A percentile compares a stretch with the other conserved stretches of the same genome.
phyloP scores from a whole-genome alignment of 2,797 vertebrate species.

The Pachyuromys duprasi region DNA sequence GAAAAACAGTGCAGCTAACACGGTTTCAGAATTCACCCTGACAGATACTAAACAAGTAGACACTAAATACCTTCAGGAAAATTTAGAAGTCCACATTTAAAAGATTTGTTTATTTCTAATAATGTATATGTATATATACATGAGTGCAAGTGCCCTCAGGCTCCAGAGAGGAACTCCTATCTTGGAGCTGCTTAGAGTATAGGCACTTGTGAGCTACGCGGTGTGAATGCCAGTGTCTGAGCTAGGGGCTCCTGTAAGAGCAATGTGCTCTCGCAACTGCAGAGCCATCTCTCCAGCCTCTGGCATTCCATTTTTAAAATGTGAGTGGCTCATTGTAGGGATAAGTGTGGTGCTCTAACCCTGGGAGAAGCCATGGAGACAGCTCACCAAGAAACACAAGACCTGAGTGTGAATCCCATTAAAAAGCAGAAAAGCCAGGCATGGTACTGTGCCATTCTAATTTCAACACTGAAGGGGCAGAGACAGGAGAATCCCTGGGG shows the following conservation, averaged over 20 bases:
- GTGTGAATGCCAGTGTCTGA: neutral
- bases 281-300: neutral
- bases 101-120: neutral
- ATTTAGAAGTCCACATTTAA: neutral
- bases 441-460: neutral
- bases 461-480: neutral
- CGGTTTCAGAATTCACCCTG: neutral
- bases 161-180: neutral
- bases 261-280: neutral
- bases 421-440: neutral
- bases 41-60: neutral
- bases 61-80: conserved; percentile 3
- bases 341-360: neutral
- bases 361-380: neutral
- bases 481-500: neutral
- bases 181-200: neutral
- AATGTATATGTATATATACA: neutral
- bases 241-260: neutral
- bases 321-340: neutral
- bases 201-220: neutral
- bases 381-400: neutral
- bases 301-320: neutral
- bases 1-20: neutral
- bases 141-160: no score
- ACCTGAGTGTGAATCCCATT: neutral